Conservation (phyloP, 2,888 invertebrate genomes). For the Mechanitis messenoides region DNA sequence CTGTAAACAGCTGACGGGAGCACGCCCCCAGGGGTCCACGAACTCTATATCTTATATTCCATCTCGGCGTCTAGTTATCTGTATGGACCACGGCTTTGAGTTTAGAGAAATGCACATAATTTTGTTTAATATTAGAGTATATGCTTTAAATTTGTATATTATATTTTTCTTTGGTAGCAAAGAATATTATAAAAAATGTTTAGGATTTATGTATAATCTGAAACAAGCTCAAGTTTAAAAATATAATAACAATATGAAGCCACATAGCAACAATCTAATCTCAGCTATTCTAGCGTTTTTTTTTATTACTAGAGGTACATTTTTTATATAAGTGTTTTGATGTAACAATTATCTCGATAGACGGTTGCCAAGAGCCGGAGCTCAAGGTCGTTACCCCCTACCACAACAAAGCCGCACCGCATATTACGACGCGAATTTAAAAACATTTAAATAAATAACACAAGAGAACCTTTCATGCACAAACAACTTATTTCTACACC, state of each 20-base stretch:
- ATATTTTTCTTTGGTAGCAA: too few relatives aligned
- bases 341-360: constrained; percentile 35
- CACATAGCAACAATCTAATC: background rate
- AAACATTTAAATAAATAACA: constrained; percentile 68
- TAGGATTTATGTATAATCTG: too few relatives aligned
- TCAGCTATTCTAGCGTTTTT: constrained; percentile 9
- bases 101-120: background rate
- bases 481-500: constrained; percentile 39
- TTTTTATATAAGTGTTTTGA: constrained; percentile 27
- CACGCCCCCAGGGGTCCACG: constrained; percentile 50
- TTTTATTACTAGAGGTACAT: constrained; percentile 4
- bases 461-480: constrained; percentile 67
- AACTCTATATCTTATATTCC: constrained; percentile 37
- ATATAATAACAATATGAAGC: background rate
- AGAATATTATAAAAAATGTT: too few relatives aligned
- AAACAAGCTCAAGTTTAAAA: too few relatives aligned
- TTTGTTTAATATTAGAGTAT: background rate
- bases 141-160: background rate
- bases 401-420: constrained; percentile 51
- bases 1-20: constrained; percentile 62
- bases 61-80: constrained; percentile 21
- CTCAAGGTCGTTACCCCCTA: constrained; percentile 66
- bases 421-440: constrained; percentile 65
- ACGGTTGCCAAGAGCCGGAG: constrained; percentile 47
- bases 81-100: constrained; percentile 8